Evolutionary conservation across 2,113 vertebrate genomes (phyloP).

Genomic region (Elephas maximus): DNA sequence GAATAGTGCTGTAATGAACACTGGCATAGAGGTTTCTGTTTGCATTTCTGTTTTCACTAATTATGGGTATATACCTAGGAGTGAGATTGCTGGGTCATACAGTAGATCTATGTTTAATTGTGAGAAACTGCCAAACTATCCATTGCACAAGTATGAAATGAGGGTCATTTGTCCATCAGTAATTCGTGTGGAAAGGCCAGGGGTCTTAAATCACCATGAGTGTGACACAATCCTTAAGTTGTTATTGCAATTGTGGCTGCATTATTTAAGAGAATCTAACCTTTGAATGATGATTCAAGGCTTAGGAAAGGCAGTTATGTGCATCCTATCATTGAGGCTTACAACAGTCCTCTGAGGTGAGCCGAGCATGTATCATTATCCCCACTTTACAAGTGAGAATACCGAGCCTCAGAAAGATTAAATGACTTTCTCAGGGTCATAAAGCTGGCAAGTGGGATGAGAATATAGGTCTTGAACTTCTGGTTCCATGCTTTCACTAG

Average conservation of each 20-base stretch:
- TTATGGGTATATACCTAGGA: no score
- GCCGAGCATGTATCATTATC: background rate
- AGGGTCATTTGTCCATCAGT: background rate
- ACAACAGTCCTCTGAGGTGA: background rate
- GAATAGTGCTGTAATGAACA: no score
- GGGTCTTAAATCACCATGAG: background rate
- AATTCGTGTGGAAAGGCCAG: background rate
- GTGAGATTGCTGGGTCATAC: no score
- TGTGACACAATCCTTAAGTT: background rate
- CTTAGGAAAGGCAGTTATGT: background rate
- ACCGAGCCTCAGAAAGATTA: background rate
- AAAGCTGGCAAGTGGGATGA: background rate
- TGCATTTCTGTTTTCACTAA: no score
- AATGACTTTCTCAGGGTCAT: background rate
- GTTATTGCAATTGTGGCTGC: background rate
- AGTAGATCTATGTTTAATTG: no score
- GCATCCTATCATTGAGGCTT: background rate
- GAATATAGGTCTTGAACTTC: background rate
- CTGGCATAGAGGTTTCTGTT: no score
- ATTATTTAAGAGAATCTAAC: background rate
- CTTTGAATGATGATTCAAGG: constrained; percentile 14
- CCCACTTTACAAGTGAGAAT: constrained; percentile 52
- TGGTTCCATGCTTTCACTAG: background rate
- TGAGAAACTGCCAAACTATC: no score
- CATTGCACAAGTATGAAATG: background rate